phyloP scores from a whole-genome alignment of 92 coral and sea anemone species.

The Paramuricea clavata region DNA sequence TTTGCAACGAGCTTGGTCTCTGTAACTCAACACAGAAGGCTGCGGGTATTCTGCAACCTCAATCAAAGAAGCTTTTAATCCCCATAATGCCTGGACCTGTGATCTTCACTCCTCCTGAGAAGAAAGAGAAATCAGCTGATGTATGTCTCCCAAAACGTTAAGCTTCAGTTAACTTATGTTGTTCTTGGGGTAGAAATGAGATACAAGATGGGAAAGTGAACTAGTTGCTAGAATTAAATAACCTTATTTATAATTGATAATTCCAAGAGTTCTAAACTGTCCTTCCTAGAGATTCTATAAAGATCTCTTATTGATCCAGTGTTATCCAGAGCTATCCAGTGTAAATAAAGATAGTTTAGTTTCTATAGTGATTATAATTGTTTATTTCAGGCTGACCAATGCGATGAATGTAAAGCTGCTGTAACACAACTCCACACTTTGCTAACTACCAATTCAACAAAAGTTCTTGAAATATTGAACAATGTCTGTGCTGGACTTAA shows the following conservation, averaged over 20 bases:
- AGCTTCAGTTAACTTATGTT: too few relatives aligned
- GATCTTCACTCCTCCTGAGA: not conserved
- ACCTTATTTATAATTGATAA: too few relatives aligned
- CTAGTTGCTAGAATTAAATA: too few relatives aligned
- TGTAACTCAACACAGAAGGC: slow-evolving; percentile 69
- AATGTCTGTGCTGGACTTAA: not conserved
- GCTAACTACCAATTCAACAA: not conserved
- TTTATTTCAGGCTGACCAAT: not conserved
- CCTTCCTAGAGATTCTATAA: too few relatives aligned
- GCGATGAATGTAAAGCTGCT: slow-evolving; percentile 18
- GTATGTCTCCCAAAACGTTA: not conserved
- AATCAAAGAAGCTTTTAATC: not conserved
- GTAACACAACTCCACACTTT: not conserved
- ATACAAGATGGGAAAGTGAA: too few relatives aligned
- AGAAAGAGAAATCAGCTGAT: not conserved
- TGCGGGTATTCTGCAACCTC: slow-evolving; percentile 40
- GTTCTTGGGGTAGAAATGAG: too few relatives aligned
- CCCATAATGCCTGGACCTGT: slow-evolving; percentile 15
- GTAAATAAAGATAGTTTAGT: too few relatives aligned
- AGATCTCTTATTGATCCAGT: too few relatives aligned
- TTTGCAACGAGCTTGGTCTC: slow-evolving; percentile 80
- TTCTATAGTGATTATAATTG: too few relatives aligned
- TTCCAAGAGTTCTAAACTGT: too few relatives aligned
- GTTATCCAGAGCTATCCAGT: too few relatives aligned
- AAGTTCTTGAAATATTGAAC: not conserved